Percentiles rank a stretch among this genome's conserved stretches.
These are phyloP conservation scores for Neomicropteryx cornuta DNA, from an alignment of 1,140 invertebrate genomes.

Conservation along the genomic window DNA sequence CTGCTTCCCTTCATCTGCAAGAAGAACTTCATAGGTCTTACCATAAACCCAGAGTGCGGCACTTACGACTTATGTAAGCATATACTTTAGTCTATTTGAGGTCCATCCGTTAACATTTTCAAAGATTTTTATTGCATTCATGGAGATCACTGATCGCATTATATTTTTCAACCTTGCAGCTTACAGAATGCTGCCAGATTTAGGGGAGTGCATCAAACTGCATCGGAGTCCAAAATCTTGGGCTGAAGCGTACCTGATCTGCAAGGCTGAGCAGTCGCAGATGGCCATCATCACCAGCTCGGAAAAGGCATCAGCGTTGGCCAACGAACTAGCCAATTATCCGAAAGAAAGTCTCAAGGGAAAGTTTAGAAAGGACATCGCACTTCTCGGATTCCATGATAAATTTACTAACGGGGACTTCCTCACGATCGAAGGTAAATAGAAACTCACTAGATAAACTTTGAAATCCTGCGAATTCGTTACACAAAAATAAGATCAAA, in stretches of 20 bases:
- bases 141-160: too few species aligned
- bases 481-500: too few species aligned
- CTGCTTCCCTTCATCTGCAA: neutral
- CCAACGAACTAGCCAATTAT: constrained; percentile 2
- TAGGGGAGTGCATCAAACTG: constrained; percentile 19
- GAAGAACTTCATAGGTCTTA: neutral
- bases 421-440: constrained; percentile 24
- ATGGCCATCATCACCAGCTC: constrained; percentile 12
- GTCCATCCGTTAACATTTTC: too few species aligned
- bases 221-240: constrained; percentile 22
- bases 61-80: constrained; percentile 5
- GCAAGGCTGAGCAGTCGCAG: constrained; percentile 18
- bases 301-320: constrained; percentile 3
- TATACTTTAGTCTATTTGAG: too few species aligned
- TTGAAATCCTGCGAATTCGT: too few species aligned
- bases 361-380: constrained; percentile 15
- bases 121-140: too few species aligned
- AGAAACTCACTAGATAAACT: too few species aligned
- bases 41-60: constrained; percentile 1
- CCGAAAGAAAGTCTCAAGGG: neutral
- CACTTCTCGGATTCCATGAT: constrained; percentile 24
- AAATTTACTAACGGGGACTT: constrained; percentile 22
- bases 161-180: too few species aligned
- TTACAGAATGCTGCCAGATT: too few species aligned
- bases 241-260: constrained; percentile 21